Percentiles rank a stretch among this genome's conserved stretches.
Evolutionary conservation across 2,888 invertebrate species (phyloP).

Genomic region (Xanthia icteritia): DNA sequence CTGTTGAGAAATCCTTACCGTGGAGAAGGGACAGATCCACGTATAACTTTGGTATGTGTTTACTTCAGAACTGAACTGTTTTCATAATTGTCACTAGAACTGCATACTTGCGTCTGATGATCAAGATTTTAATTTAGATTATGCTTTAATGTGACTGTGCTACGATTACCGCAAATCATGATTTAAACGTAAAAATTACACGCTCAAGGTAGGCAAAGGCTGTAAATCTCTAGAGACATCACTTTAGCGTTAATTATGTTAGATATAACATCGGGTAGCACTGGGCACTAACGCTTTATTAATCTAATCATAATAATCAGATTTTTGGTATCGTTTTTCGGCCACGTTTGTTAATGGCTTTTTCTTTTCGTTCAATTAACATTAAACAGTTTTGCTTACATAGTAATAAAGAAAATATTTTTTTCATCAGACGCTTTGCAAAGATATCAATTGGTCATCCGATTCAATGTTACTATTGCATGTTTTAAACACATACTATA

Average conservation of each 20-base stretch:
- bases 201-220: conserved; percentile 29
- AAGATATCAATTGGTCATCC: conserved; percentile 69
- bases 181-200: conserved; percentile 48
- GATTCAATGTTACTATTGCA: conserved; percentile 66
- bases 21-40: conserved; percentile 95
- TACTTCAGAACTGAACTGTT: conserved; percentile 75
- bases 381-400: conserved; percentile 31
- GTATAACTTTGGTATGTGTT: conserved; percentile 93
- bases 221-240: conserved; percentile 29
- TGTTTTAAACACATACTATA: conserved; percentile 71
- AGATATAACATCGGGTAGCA: conserved; percentile 20
- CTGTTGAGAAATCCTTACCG: conserved; percentile 95
- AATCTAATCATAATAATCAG: conserved; percentile 16
- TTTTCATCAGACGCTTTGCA: conserved; percentile 64
- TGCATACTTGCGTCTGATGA: conserved; percentile 77
- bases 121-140: conserved; percentile 70
- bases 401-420: conserved; percentile 31
- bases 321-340: conserved; percentile 40
- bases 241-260: conserved; percentile 26
- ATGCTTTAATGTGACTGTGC: conserved; percentile 58
- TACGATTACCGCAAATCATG: conserved; percentile 60
- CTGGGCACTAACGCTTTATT: conserved; percentile 26
- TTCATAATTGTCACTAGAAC: conserved; percentile 70
- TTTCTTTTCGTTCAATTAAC: conserved; percentile 26
- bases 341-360: conserved; percentile 6